Conservation (phyloP, 2,888 invertebrate species). For the Sialis lutaria region DNA sequence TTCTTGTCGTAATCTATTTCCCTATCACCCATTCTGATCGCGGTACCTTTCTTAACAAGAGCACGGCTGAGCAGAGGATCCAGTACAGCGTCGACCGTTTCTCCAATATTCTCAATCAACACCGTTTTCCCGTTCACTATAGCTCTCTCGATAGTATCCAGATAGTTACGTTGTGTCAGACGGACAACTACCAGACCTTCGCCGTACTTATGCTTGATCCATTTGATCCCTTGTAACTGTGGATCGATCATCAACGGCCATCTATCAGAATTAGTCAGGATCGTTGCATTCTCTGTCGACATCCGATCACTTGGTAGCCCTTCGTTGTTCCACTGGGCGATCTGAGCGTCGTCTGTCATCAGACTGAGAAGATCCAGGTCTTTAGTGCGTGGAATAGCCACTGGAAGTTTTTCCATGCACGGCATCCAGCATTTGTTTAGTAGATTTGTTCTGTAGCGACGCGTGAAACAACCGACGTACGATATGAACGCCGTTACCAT, state of each 20-base stretch:
- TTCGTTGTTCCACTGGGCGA: slow-evolving; percentile 91
- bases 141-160: slow-evolving; percentile 65
- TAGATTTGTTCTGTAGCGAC: slow-evolving; percentile 61
- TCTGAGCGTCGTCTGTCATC: slow-evolving; percentile 80
- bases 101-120: slow-evolving; percentile 78
- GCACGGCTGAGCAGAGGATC: slow-evolving; percentile 78
- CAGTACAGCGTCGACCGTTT: slow-evolving; percentile 75
- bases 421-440: slow-evolving; percentile 69
- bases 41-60: slow-evolving; percentile 73
- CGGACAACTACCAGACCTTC: slow-evolving; percentile 53
- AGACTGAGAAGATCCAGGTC: slow-evolving; percentile 68
- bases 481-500: slow-evolving; percentile 85
- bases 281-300: slow-evolving; percentile 90
- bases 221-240: slow-evolving; percentile 70
- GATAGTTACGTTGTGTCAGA: slow-evolving; percentile 62
- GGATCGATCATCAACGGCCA: slow-evolving; percentile 96
- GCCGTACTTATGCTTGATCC: slow-evolving; percentile 84
- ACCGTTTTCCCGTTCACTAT: slow-evolving; percentile 58
- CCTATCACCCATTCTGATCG: slow-evolving; percentile 73
- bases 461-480: slow-evolving; percentile 86
- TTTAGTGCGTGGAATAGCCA: slow-evolving; percentile 62
- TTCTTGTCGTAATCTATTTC: slow-evolving; percentile 75
- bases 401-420: slow-evolving; percentile 47
- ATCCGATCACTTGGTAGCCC: slow-evolving; percentile 82
- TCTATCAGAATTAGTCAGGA: slow-evolving; percentile 71